These are phyloP conservation scores for Doryteuthis pealeii DNA, from an alignment of 1,140 invertebrate genomes.

Conservation along the genomic window DNA sequence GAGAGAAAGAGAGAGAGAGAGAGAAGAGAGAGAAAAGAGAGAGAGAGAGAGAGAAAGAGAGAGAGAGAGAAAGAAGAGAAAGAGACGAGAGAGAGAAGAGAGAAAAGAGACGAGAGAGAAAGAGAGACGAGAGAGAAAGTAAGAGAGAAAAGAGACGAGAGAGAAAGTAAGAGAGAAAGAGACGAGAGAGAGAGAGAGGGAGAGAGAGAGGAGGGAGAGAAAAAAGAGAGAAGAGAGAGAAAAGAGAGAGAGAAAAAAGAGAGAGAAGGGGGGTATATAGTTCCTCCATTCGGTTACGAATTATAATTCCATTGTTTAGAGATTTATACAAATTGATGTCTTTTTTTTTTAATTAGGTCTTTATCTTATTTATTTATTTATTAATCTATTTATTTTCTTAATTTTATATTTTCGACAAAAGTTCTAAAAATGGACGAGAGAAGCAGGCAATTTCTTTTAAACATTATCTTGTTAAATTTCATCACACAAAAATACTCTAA, in stretches of 20 bases:
- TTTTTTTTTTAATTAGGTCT: too few species aligned
- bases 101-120: not conserved
- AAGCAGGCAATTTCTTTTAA: too few species aligned
- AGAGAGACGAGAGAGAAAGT: not conserved
- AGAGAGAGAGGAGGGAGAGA: not conserved
- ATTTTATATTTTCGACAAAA: too few species aligned
- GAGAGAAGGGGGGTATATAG: too few species aligned
- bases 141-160: not conserved
- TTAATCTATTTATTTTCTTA: too few species aligned
- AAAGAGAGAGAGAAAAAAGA: not conserved
- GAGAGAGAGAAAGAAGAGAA: not conserved
- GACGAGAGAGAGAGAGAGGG: not conserved
- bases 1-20: not conserved
- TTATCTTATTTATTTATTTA: too few species aligned
- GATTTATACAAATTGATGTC: too few species aligned
- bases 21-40: not conserved
- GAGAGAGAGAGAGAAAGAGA: slow-evolving; percentile 6
- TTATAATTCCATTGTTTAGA: too few species aligned
- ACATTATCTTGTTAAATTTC: too few species aligned
- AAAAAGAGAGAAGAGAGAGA: not conserved
- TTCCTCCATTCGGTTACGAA: too few species aligned
- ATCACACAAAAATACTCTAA: too few species aligned
- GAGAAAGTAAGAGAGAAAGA: not conserved
- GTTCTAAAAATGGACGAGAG: too few species aligned
- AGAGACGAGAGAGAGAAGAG: not conserved